These are phyloP conservation scores for Scaptomyza flava DNA, from an alignment of 2,888 invertebrate species.

Conservation along the genomic window DNA sequence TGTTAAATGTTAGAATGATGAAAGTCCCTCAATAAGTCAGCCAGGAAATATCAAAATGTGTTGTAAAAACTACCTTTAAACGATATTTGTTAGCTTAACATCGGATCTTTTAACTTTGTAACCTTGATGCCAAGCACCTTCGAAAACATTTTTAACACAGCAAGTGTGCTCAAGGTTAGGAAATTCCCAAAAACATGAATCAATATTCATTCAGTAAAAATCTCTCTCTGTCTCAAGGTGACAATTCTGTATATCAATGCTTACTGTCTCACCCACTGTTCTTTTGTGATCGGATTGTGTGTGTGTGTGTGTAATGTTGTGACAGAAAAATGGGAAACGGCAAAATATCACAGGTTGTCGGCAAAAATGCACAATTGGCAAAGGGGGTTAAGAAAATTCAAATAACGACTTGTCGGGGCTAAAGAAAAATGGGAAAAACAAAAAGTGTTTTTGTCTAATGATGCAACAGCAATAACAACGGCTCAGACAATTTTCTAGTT, in stretches of 20 bases:
- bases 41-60: too few relatives aligned
- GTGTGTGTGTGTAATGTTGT: conserved; percentile 46
- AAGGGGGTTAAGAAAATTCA: conserved; percentile 30
- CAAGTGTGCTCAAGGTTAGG: conserved; percentile 26
- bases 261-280: conserved; percentile 46
- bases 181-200: conserved; percentile 32
- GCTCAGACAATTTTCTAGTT: conserved; percentile 71
- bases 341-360: conserved; percentile 57
- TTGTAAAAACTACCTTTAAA: too few relatives aligned
- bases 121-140: conserved; percentile 11
- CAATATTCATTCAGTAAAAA: conserved; percentile 48
- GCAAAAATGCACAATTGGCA: conserved; percentile 56
- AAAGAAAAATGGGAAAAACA: neutral
- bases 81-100: conserved; percentile 1
- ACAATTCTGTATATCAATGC: conserved; percentile 24
- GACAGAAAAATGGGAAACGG: conserved; percentile 53
- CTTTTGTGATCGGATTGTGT: conserved; percentile 56
- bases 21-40: too few relatives aligned
- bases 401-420: conserved; percentile 23
- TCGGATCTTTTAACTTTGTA: conserved; percentile 9
- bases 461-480: conserved; percentile 43
- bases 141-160: conserved; percentile 16
- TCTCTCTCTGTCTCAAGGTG: conserved; percentile 39
- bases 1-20: too few relatives aligned
- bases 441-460: conserved; percentile 46